Percentiles rank a stretch among this genome's conserved stretches.
phyloP scores from a whole-genome alignment of 2,113 vertebrate genomes.

The Thunnus maccoyii region DNA sequence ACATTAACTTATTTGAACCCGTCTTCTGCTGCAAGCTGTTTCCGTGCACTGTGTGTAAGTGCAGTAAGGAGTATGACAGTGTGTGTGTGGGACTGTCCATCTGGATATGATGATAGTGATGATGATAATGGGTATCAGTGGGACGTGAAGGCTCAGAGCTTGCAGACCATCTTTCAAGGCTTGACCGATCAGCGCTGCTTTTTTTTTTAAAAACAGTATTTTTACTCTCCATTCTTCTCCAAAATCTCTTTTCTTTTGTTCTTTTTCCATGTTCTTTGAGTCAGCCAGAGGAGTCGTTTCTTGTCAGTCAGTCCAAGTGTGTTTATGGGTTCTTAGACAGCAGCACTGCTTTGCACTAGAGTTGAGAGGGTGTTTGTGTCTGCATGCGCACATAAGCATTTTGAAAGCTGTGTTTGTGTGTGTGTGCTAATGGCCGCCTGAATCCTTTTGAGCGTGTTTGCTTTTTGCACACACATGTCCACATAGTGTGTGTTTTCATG shows the following conservation, averaged over 20 bases:
- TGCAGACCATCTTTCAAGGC: conserved; percentile 19
- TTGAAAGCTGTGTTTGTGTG: background rate
- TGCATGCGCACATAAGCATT: background rate
- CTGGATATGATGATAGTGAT: conserved; percentile 26
- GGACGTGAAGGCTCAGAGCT: conserved; percentile 25
- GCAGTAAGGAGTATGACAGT: background rate
- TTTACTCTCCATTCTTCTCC: background rate
- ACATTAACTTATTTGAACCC: background rate
- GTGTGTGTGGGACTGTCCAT: conserved; percentile 32
- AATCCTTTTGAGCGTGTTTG: background rate
- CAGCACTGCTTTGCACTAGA: background rate
- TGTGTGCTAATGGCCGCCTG: background rate
- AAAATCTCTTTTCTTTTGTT: conserved; percentile 3
- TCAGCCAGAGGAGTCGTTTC: conserved; percentile 11
- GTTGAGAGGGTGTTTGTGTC: conserved; percentile 2
- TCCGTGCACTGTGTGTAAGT: background rate
- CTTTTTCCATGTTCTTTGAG: background rate
- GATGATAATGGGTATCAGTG: conserved; percentile 51
- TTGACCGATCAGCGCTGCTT: background rate
- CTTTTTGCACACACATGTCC: background rate
- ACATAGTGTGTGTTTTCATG: background rate
- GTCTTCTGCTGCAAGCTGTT: conserved; percentile 19
- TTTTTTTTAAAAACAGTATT: background rate
- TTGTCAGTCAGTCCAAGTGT: background rate
- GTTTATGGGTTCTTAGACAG: conserved; percentile 16